Evolutionary conservation across 1,140 invertebrate genomes (phyloP).

Genomic region (Leptoteleia sp.): DNA sequence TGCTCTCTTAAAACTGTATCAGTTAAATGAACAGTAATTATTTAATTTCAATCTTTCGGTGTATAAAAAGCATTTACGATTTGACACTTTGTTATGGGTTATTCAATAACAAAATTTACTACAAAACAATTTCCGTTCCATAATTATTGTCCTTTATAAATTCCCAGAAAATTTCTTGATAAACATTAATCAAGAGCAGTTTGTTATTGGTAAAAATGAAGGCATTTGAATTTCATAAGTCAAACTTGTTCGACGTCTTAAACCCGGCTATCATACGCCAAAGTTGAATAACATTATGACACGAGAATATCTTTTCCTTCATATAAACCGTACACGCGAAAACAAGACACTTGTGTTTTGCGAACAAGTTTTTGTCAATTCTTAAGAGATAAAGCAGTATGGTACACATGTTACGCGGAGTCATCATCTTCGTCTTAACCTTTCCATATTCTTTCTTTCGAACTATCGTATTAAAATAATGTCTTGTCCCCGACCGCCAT

Average conservation of each 20-base stretch:
- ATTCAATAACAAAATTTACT: too few relatives aligned
- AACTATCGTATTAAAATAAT: slow-evolving; percentile 57
- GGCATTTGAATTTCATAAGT: background rate
- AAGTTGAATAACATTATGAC: slow-evolving; percentile 9
- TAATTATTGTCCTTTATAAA: too few relatives aligned
- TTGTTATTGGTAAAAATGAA: too few relatives aligned
- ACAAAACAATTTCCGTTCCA: too few relatives aligned
- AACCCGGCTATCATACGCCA: background rate
- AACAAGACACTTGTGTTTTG: slow-evolving; percentile 18
- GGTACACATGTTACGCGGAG: slow-evolving; percentile 45
- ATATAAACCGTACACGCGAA: slow-evolving; percentile 16
- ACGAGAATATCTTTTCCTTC: slow-evolving; percentile 13
- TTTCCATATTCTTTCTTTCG: slow-evolving; percentile 27
- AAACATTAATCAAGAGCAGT: too few relatives aligned
- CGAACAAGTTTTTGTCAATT: slow-evolving; percentile 48
- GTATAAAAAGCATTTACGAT: too few relatives aligned
- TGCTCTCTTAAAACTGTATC: too few relatives aligned
- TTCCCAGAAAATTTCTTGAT: too few relatives aligned
- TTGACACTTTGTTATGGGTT: too few relatives aligned
- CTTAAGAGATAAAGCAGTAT: slow-evolving; percentile 50
- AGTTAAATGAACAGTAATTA: too few relatives aligned
- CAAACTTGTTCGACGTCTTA: background rate
- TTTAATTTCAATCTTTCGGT: too few relatives aligned
- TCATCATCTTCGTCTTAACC: slow-evolving; percentile 50
- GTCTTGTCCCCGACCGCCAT: slow-evolving; percentile 47